Conservation (phyloP, 2,113 vertebrate species). For the Glareola pratincola region DNA sequence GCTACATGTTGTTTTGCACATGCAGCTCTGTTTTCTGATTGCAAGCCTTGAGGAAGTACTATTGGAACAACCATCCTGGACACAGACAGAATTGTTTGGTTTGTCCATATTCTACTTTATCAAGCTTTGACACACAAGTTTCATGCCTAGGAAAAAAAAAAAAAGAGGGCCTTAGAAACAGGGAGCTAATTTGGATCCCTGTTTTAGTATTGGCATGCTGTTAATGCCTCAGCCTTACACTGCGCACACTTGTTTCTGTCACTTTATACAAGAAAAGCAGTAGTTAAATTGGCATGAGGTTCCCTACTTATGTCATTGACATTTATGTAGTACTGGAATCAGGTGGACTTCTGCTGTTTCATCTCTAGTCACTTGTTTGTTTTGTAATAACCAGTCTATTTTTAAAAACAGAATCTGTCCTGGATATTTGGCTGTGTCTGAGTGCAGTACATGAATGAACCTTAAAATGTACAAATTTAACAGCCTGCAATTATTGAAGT, state of each 20-base stretch:
- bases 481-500: background rate
- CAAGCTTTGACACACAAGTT: background rate
- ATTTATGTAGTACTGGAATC: background rate
- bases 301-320: background rate
- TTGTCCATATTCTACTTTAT: background rate
- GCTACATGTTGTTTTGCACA: background rate
- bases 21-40: background rate
- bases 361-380: background rate
- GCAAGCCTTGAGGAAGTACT: background rate
- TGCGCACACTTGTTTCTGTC: background rate
- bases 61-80: background rate
- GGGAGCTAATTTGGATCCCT: background rate
- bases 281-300: background rate
- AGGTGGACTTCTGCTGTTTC: background rate
- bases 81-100: fast-evolving
- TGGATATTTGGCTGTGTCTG: background rate
- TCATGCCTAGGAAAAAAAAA: background rate
- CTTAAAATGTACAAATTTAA: constrained; percentile 24
- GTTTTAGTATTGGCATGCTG: background rate
- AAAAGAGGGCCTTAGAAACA: background rate
- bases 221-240: background rate
- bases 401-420: background rate
- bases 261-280: background rate
- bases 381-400: constrained; percentile 17
- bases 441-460: constrained; percentile 5